Percentiles rank a stretch among this genome's conserved stretches.
These are phyloP conservation scores for Notodonta dromedarius DNA, from an alignment of 2,888 invertebrate species.

Conservation along the genomic window DNA sequence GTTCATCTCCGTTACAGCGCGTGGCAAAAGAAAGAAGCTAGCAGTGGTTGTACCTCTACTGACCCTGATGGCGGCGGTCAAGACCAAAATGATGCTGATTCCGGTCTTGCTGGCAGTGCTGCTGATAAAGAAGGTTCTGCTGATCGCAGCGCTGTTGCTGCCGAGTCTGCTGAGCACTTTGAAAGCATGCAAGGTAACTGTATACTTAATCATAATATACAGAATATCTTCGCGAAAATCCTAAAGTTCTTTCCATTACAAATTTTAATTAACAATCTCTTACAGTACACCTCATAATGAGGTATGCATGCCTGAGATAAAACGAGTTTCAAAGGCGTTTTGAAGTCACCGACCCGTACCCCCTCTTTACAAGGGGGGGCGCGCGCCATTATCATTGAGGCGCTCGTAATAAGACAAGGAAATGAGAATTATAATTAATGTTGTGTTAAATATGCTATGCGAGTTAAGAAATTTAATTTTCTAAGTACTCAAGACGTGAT, in stretches of 20 bases:
- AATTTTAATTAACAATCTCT: not conserved
- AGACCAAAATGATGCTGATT: constrained; percentile 84
- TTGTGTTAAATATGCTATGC: not conserved
- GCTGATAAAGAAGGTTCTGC: constrained; percentile 86
- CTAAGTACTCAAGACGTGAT: not conserved
- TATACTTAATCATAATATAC: too few species aligned
- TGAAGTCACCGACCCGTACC: not conserved
- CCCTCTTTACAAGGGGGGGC: not conserved
- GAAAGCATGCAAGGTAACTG: constrained; percentile 80
- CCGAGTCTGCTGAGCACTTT: constrained; percentile 85
- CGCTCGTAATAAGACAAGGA: not conserved
- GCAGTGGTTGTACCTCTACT: constrained; percentile 81
- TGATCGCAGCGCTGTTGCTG: constrained; percentile 84
- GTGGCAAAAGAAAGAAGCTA: constrained; percentile 82
- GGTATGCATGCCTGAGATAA: not conserved
- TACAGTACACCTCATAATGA: not conserved
- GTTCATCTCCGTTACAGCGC: constrained; percentile 55
- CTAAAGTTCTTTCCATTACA: too few species aligned
- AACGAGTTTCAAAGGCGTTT: constrained; percentile 2
- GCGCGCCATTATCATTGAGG: not conserved
- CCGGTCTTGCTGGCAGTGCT: constrained; percentile 86
- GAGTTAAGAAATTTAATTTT: not conserved
- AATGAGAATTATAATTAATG: constrained; percentile 3
- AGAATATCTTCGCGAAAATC: too few species aligned
- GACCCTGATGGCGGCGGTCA: constrained; percentile 79